Evolutionary conservation across 2,888 invertebrate species (phyloP).

Genomic region (Ochropleura plecta): DNA sequence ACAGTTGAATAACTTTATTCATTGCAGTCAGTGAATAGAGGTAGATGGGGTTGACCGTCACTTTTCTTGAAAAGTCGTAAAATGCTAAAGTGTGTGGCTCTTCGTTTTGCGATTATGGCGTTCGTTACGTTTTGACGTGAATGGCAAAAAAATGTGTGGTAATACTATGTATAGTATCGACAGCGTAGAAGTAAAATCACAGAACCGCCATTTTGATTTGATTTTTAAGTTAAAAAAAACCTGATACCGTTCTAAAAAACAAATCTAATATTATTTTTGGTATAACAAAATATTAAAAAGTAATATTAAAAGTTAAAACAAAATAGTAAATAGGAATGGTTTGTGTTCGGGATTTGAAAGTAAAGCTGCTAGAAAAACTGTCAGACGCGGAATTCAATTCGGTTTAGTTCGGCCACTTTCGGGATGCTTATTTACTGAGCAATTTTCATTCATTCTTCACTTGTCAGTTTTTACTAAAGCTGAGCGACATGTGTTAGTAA

Average conservation of each 20-base stretch:
- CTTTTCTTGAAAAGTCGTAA: slow-evolving; percentile 45
- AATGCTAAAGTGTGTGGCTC: slow-evolving; percentile 7
- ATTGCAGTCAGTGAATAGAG: slow-evolving; percentile 20
- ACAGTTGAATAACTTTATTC: slow-evolving; percentile 55
- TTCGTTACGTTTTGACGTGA: not conserved
- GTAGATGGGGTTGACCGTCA: slow-evolving; percentile 12
- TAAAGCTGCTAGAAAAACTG: not conserved
- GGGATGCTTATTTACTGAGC: not conserved
- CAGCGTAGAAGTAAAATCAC: not conserved
- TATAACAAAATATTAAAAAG: too few relatives aligned
- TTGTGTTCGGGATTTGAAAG: not conserved
- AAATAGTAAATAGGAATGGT: not conserved
- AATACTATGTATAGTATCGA: not conserved
- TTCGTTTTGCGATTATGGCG: slow-evolving; percentile 12
- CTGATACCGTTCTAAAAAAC: too few relatives aligned
- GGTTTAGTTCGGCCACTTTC: not conserved
- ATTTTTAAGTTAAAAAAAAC: too few relatives aligned
- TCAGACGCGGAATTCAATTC: not conserved
- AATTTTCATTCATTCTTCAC: not conserved
- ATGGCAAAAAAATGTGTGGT: not conserved
- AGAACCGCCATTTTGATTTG: not conserved
- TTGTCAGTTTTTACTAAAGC: not conserved
- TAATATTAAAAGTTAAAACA: too few relatives aligned
- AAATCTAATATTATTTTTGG: too few relatives aligned
- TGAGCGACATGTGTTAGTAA: not conserved